A percentile compares a stretch with the other conserved stretches of the same genome.
Conservation (phyloP, 2,797 vertebrate genomes). For the Periophthalmus magnuspinnatus region DNA sequence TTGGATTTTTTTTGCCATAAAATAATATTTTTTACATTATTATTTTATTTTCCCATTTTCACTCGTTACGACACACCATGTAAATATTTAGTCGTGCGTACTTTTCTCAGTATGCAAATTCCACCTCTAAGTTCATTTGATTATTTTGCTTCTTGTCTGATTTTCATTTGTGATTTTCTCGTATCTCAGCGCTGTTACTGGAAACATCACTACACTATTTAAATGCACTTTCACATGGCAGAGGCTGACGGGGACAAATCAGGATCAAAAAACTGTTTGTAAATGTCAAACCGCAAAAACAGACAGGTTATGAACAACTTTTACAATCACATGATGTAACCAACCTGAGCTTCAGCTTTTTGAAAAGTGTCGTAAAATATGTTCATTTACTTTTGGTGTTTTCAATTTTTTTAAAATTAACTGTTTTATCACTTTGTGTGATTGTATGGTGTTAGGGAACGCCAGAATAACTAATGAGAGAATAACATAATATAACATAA, state of each 20-base stretch:
- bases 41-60: too few species aligned
- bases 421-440: too few species aligned
- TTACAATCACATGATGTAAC: neutral
- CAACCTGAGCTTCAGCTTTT: neutral
- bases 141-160: neutral
- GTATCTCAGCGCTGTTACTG: neutral
- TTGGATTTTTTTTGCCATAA: too few species aligned
- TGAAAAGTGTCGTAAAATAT: too few species aligned
- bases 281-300: constrained; percentile 17
- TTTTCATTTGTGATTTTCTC: neutral
- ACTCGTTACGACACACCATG: too few species aligned
- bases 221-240: neutral
- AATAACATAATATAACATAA: too few species aligned
- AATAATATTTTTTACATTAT: too few species aligned
- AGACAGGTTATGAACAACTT: neutral
- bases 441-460: too few species aligned
- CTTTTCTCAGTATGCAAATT: neutral
- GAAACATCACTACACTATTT: neutral
- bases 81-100: neutral
- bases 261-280: neutral
- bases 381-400: too few species aligned
- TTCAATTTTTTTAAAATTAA: too few species aligned
- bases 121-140: neutral
- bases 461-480: too few species aligned
- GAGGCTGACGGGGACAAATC: constrained; percentile 1